Evolutionary conservation across 2,113 vertebrate genomes (phyloP), one percentile per base, ranked within the genome.

Genomic region (Diglossa brunneiventris): DNA sequence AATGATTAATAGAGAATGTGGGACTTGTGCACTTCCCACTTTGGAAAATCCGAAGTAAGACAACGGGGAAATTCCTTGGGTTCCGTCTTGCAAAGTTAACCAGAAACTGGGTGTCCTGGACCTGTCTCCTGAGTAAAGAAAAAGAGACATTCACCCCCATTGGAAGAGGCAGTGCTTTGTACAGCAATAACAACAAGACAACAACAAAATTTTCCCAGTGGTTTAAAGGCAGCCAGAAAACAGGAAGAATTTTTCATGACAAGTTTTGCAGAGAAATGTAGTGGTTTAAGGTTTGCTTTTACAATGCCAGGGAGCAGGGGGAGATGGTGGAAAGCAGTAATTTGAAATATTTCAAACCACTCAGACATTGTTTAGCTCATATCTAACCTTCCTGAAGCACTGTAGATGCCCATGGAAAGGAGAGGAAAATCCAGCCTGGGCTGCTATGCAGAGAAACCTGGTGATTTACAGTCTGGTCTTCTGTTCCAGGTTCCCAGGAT

Each of bases 1-100:
- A 70, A 90, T 64, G 52, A 90, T 94, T 94, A 93, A 83, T 61
- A 96, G 80, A 81, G 83, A 95, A 95, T 83, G 41, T 86, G 56
- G 90, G 87, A 86, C 88, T 86, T 12, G 7, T 89, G 68, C n/a
- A 86, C 64, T 92, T 94, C 88, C 15, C 63, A 88, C 72, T 86
- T 47, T 78, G 85, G 85, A 88, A 93, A 96, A 92, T 83, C 3
- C 4, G 0, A 94, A 95, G 77, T 67, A 83, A 86, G 56, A 50
- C 68, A 37, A 49, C 0, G 0, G 88, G 93, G 92, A 95, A 96
- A 92, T 85, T 68, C 85, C 83, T 52, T 67, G 61, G 50, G 85
- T 77, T 94, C 52, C 35, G 41, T 81, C 37, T 95, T 64, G 24
- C 35, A 70, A 88, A 83, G 15, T 24, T 77, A 67, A 83, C 35